Base-by-base conservation (phyloP, 2,113 vertebrate species). In the Silurus meridionalis region DNA sequence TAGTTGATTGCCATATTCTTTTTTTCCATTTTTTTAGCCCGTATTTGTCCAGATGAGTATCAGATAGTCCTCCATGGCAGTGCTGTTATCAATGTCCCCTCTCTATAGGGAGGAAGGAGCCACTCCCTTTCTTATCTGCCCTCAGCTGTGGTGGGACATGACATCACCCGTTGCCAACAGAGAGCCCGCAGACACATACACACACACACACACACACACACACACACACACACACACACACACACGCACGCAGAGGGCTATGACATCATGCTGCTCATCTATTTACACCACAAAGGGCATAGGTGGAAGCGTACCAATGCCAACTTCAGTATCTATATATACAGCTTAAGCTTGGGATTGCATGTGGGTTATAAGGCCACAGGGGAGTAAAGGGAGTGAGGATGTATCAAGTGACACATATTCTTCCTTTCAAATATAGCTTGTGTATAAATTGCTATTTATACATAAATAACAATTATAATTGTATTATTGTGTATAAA, bases 111-210 rank as follows among this genome's bases (percentile, higher is more conserved):
- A 80, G 86, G 71, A 88, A 84, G 78, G 46, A 74, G 58, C 87
- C 69, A 83, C 83, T 85, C 53, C 84, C 61, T 83, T 69, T 10
- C 92, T 94, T 95, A 95, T 95, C 94, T 23, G 10, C 74, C 25
- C 82, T 66, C 86, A 91, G 90, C 92, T 89, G 92, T 88, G 83
- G 89, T 57, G 90, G 78, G 90, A 72, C 78, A 79, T 94, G 93
- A 94, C 93, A 90, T 94, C 92, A 89, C 71, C 63, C 52, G 25
- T 57, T 80, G 83, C 69, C 57, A 74, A 74, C 60, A 63, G 58
- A 69, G 57, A 80, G 19, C 61, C 60, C 10, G 50, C 60, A 79
- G 58, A 52, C 48, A 52, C 52, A 60, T 15, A 55, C 3, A 1
- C 57, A 69, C 52, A 60, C 23, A 55, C 5, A 0, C 57, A 69